phyloP scores from a whole-genome alignment of 2,797 vertebrate species.

The Platyrinchus mystaceus region DNA sequence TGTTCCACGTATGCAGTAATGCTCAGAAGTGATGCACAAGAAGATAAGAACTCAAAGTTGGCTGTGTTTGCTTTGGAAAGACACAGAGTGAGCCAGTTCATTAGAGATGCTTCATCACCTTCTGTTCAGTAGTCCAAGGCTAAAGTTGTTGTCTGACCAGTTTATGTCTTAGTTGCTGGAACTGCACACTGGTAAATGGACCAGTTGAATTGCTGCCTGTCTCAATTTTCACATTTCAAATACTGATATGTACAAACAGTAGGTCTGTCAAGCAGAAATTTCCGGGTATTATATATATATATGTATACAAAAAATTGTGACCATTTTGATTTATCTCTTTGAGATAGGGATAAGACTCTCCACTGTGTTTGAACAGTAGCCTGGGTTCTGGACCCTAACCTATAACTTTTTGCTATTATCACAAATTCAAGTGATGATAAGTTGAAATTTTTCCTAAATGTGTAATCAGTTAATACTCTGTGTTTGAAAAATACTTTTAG shows the following conservation, averaged over 20 bases:
- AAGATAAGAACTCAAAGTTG: not conserved
- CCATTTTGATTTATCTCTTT: not conserved
- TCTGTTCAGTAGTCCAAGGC: not conserved
- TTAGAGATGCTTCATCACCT: not conserved
- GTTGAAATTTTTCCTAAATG: not conserved
- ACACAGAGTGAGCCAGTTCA: not conserved
- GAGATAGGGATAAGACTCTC: not conserved
- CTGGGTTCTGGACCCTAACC: not conserved
- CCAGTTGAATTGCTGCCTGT: not conserved
- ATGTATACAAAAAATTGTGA: not conserved
- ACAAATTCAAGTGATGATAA: not conserved
- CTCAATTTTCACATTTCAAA: not conserved
- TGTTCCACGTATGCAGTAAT: not conserved
- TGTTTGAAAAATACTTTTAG: not conserved
- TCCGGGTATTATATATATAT: not conserved
- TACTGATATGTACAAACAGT: not conserved
- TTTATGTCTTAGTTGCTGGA: not conserved
- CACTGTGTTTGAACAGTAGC: not conserved
- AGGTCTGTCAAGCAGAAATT: not conserved
- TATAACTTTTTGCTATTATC: not conserved
- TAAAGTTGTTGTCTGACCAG: not conserved
- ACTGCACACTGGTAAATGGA: not conserved
- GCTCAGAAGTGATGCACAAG: not conserved
- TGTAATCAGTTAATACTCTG: not conserved
- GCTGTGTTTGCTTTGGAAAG: not conserved